Conservation (phyloP, 2,888 invertebrate species). For the Panopea generosa region DNA sequence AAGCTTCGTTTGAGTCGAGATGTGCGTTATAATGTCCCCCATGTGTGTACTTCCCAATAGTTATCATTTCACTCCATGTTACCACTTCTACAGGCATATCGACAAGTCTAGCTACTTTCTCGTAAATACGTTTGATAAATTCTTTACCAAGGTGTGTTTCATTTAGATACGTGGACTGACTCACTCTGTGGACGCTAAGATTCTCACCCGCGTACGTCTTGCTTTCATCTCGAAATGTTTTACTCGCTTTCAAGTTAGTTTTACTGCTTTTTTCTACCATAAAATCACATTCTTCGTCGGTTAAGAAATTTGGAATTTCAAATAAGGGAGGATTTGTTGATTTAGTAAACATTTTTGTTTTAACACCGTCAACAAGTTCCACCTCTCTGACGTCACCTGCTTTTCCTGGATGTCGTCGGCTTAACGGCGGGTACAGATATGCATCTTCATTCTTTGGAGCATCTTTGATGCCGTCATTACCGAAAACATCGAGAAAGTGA, state of each 20-base stretch:
- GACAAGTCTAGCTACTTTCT: conserved; percentile 42
- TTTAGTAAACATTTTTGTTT: conserved; percentile 19
- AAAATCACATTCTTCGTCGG: conserved; percentile 35
- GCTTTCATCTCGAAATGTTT: conserved; percentile 12
- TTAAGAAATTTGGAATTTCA: conserved; percentile 47
- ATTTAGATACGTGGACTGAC: conserved; percentile 17
- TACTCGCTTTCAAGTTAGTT: conserved; percentile 21
- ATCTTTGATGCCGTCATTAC: background rate
- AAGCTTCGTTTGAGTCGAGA: conserved; percentile 56
- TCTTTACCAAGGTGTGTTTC: conserved; percentile 16
- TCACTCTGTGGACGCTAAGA: conserved; percentile 11
- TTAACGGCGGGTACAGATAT: conserved; percentile 31
- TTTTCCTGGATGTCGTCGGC: conserved; percentile 16
- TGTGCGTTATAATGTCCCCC: conserved; percentile 71
- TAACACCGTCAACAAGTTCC: conserved; percentile 14
- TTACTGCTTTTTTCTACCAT: conserved; percentile 31
- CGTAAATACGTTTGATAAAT: conserved; percentile 21
- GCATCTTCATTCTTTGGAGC: background rate
- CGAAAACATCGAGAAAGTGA: too few relatives aligned
- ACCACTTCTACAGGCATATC: conserved; percentile 56
- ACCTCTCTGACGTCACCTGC: conserved; percentile 26
- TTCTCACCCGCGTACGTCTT: conserved; percentile 1
- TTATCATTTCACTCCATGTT: conserved; percentile 58
- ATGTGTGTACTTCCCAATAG: conserved; percentile 60
- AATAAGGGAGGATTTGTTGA: conserved; percentile 36